Conservation (phyloP, 2,797 vertebrate genomes). For the Periophthalmus magnuspinnatus region DNA sequence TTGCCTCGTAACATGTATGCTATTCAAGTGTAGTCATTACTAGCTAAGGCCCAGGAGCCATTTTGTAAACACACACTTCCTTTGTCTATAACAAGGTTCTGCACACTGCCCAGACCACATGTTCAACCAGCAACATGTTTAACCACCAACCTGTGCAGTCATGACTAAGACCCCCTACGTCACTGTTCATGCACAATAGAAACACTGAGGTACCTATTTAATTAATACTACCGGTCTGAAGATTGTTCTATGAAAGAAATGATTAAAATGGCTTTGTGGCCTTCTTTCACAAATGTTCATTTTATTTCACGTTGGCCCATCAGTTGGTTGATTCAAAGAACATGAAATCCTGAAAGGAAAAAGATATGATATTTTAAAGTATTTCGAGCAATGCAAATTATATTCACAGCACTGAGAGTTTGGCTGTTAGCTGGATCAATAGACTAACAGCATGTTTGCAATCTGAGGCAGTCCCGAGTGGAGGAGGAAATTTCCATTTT, state of each 20-base stretch:
- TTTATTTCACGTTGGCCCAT: slow-evolving; percentile 26
- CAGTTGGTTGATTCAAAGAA: slow-evolving; percentile 77
- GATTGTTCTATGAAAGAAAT: slow-evolving; percentile 32
- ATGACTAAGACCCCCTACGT: slow-evolving; percentile 41
- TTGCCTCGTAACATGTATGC: not conserved
- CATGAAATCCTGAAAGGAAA: slow-evolving; percentile 79
- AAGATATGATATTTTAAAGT: not conserved
- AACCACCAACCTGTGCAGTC: slow-evolving; percentile 44
- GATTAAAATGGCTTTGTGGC: slow-evolving; percentile 52
- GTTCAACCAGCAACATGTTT: slow-evolving; percentile 6
- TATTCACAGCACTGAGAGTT: slow-evolving; percentile 1
- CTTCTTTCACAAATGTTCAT: slow-evolving; percentile 46
- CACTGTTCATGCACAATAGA: slow-evolving; percentile 46
- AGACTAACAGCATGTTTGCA: slow-evolving; percentile 1
- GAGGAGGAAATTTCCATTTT: slow-evolving; percentile 25
- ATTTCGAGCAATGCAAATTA: not conserved
- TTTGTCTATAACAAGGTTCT: slow-evolving; percentile 7
- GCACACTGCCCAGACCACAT: slow-evolving; percentile 24
- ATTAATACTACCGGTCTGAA: slow-evolving; percentile 30
- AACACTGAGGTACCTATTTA: slow-evolving; percentile 30
- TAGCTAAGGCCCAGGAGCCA: slow-evolving; percentile 11
- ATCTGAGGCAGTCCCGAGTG: slow-evolving; percentile 26
- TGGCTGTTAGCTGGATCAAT: slow-evolving; percentile 15
- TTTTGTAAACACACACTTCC: slow-evolving; percentile 30
- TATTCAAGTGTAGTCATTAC: slow-evolving; percentile 8